These are phyloP conservation scores for Spheniscus mendiculus DNA, from an alignment of 2,113 vertebrate species.

Conservation along the genomic window DNA sequence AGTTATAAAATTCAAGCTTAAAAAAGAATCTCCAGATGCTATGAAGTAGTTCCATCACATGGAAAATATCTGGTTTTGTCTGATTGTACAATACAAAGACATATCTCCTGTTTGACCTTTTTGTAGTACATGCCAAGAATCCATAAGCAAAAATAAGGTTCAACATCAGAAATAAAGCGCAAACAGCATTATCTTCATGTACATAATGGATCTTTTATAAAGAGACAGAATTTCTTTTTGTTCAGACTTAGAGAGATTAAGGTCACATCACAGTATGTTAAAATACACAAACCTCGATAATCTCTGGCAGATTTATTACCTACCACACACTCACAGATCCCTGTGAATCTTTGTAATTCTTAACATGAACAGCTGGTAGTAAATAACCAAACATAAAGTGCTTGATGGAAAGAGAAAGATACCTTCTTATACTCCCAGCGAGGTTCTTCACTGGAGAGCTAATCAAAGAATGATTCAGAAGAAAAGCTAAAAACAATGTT, in stretches of 20 bases:
- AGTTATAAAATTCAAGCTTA: constrained; percentile 37
- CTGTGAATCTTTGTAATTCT: constrained; percentile 46
- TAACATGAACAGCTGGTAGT: constrained; percentile 52
- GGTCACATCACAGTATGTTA: constrained; percentile 52
- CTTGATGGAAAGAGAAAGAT: constrained; percentile 26
- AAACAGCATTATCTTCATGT: constrained; percentile 23
- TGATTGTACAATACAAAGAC: background rate
- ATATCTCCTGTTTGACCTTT: constrained; percentile 20
- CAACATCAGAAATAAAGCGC: background rate
- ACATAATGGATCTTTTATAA: constrained; percentile 49
- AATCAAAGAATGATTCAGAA: constrained; percentile 44
- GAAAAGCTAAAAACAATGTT: background rate
- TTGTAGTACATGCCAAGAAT: constrained; percentile 8
- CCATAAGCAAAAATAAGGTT: constrained; percentile 24
- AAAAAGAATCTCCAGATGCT: constrained; percentile 28
- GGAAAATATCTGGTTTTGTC: background rate
- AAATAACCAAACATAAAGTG: constrained; percentile 49
- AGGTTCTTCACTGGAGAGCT: constrained; percentile 17
- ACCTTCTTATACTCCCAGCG: background rate
- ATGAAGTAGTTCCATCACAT: background rate
- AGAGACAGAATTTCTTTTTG: constrained; percentile 40
- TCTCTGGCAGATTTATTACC: constrained; percentile 63
- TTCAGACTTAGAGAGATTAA: constrained; percentile 60
- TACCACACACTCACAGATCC: constrained; percentile 38
- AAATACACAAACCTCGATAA: constrained; percentile 60